Evolutionary conservation across 2,113 vertebrate species (phyloP), one percentile per base, ranked within the genome.

Genomic region (Chaenocephalus aceratus): DNA sequence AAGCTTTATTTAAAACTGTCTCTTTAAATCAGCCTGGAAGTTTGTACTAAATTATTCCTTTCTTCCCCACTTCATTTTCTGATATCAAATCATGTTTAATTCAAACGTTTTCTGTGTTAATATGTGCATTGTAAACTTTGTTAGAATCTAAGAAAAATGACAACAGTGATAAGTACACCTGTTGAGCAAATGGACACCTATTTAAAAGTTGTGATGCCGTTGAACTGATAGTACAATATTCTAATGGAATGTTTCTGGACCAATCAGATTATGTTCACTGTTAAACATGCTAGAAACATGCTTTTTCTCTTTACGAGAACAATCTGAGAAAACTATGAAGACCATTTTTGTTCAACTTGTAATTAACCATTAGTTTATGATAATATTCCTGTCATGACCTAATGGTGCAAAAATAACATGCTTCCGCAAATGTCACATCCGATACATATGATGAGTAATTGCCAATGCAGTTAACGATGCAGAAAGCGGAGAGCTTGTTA

Each of bases 321-420:
- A 79, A 67, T 77, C 13, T 10, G n/a, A 21, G 26, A 10, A 62
- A 61, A 73, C 57, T 77, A 23, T n/a, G 70, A 46, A 67, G 49
- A 23, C 6, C 18, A 45, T 65, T 62, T 75, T 26, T 59, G 60
- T 84, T 76, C 18, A 49, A 78, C 77, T 75, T 68, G 79, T 77
- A 82, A 86, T 84, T 80, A 84, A 81, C 45, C 72, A 83, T 87
- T 80, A 59, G 61, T 84, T 83, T 79, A 76, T 88, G 79, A 87
- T 88, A 79, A 88, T 90, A 78, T 69, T 75, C 72, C 86, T 80
- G 78, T 90, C 85, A 73, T 83, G 84, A 87, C 67, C 69, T 90
- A 92, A 90, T 88, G 84, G 85, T 83, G 87, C 87, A 89, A 90
- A 83, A 86, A 90, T 87, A 91, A 90, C 85, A 87, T 75, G 83